These are phyloP conservation scores for Danaus chrysippus DNA, from an alignment of 2,888 invertebrate species.

Conservation along the genomic window DNA sequence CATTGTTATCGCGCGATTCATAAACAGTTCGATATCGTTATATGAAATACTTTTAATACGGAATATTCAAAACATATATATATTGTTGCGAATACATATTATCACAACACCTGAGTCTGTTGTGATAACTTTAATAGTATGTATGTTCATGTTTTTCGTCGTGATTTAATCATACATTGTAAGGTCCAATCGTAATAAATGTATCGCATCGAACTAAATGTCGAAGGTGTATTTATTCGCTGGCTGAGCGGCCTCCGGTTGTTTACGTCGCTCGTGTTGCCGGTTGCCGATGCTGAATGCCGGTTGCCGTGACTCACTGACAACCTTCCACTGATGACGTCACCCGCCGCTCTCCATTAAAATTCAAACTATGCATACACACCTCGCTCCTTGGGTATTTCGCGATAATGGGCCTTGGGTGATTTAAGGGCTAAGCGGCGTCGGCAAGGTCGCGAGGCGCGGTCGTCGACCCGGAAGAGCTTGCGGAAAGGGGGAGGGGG, in stretches of 20 bases:
- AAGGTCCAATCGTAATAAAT: too few relatives aligned
- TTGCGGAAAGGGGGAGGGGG: conserved; percentile 24
- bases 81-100: too few relatives aligned
- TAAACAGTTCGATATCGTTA: too few relatives aligned
- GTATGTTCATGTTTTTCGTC: too few relatives aligned
- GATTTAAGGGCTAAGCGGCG: conserved; percentile 36
- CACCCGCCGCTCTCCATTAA: conserved; percentile 38
- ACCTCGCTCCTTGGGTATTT: conserved; percentile 11
- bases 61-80: too few relatives aligned
- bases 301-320: conserved; percentile 55
- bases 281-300: conserved; percentile 33
- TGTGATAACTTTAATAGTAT: too few relatives aligned
- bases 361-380: conserved; percentile 33
- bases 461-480: conserved; percentile 61
- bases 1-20: too few relatives aligned
- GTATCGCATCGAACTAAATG: too few relatives aligned
- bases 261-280: conserved; percentile 50
- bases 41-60: too few relatives aligned
- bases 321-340: conserved; percentile 42
- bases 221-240: conserved; percentile 51
- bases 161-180: too few relatives aligned
- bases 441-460: conserved; percentile 48
- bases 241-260: conserved; percentile 55
- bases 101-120: too few relatives aligned
- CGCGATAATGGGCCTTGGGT: conserved; percentile 2